Conservation (phyloP, 2,888 invertebrate genomes). For the Rhorus exstirpatorius region DNA sequence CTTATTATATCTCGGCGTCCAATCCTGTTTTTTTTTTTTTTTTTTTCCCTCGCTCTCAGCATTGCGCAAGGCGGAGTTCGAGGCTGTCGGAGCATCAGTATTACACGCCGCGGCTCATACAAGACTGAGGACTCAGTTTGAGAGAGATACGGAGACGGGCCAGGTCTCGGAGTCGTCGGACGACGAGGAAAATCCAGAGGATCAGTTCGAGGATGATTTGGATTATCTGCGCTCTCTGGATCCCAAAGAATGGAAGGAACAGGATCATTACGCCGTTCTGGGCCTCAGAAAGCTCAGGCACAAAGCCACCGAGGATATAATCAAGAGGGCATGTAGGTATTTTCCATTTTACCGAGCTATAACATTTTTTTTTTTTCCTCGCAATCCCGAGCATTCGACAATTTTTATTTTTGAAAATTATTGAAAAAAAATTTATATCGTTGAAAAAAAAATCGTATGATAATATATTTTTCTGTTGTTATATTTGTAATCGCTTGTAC, state of each 20-base stretch:
- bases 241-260: slow-evolving; percentile 98
- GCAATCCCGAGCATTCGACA: no score
- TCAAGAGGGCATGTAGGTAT: slow-evolving; percentile 95
- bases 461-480: no score
- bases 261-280: slow-evolving; percentile 98
- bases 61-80: slow-evolving; percentile 72
- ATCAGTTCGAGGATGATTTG: slow-evolving; percentile 91
- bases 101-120: slow-evolving; percentile 83
- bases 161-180: slow-evolving; percentile 78
- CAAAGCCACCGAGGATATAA: slow-evolving; percentile 96
- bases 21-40: no score
- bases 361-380: no score
- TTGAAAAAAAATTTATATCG: no score
- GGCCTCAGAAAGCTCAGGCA: slow-evolving; percentile 94
- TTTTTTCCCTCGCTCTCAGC: slow-evolving; percentile 73
- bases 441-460: no score
- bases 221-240: slow-evolving; percentile 95
- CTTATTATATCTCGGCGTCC: no score
- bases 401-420: no score
- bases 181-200: slow-evolving; percentile 84
- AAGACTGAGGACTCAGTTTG: slow-evolving; percentile 81
- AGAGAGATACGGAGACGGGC: slow-evolving; percentile 75
- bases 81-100: slow-evolving; percentile 80
- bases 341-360: not conserved
- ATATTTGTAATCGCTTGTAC: no score